phyloP scores from a whole-genome alignment of 2,797 vertebrate genomes.

The Peromyscus aztecus region DNA sequence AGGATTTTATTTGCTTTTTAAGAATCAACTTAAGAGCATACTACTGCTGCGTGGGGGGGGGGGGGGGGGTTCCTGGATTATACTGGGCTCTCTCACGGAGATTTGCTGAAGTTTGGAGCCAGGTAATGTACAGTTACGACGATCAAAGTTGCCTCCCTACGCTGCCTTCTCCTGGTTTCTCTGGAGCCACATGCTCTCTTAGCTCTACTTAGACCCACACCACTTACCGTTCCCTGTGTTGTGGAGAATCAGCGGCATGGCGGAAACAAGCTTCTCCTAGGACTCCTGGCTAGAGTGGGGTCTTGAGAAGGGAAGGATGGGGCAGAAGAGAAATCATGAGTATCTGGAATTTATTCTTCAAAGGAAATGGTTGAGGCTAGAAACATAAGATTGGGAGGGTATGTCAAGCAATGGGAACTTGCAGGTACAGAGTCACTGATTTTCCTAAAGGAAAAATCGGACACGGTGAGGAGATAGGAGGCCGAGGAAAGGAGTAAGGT shows the following conservation, averaged over 20 bases:
- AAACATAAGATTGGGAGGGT: neutral
- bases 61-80: neutral
- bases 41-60: too few species aligned
- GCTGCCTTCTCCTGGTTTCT: neutral
- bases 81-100: neutral
- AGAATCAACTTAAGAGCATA: neutral
- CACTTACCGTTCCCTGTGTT: neutral
- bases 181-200: neutral
- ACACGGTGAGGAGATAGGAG: neutral
- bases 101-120: neutral
- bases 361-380: neutral
- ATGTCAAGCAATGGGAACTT: neutral
- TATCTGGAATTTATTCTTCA: neutral
- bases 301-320: neutral
- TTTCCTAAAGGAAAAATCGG: neutral
- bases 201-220: neutral
- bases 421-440: neutral
- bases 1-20: neutral
- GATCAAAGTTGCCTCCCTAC: neutral
- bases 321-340: neutral
- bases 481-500: neutral
- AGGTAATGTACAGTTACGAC: neutral
- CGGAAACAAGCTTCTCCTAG: neutral
- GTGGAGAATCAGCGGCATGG: neutral
- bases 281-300: neutral